A percentile compares a stretch with the other conserved stretches of the same genome.
Evolutionary conservation across 2,888 invertebrate species (phyloP).

Genomic region (Dermolepida albohirtum): DNA sequence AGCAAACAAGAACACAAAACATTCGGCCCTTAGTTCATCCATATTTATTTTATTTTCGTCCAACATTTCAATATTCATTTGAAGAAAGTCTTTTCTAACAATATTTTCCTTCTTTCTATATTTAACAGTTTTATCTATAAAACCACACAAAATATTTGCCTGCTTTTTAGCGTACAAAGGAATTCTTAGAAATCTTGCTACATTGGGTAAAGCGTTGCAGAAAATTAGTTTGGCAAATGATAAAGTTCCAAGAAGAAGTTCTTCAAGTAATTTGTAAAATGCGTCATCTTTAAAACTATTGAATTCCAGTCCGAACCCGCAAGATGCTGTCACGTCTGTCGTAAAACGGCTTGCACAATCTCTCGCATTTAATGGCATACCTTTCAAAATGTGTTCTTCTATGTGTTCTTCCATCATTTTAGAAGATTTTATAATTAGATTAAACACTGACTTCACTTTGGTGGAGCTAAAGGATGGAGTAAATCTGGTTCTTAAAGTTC

Average conservation of each 20-base stretch:
- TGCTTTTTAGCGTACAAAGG: too few relatives aligned
- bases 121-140: constrained; percentile 12
- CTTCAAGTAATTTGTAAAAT: too few relatives aligned
- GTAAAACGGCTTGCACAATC: constrained; percentile 9
- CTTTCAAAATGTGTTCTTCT: constrained; percentile 21
- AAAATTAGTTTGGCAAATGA: too few relatives aligned
- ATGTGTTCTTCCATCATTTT: too few relatives aligned
- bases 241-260: too few relatives aligned
- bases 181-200: too few relatives aligned
- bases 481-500: constrained; percentile 26
- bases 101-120: background rate
- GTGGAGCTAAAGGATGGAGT: constrained; percentile 33
- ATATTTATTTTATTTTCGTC: too few relatives aligned
- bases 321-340: constrained; percentile 28
- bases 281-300: constrained; percentile 45
- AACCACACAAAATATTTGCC: too few relatives aligned
- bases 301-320: constrained; percentile 26
- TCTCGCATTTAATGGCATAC: background rate
- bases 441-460: constrained; percentile 38
- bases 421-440: too few relatives aligned
- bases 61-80: too few relatives aligned
- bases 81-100: constrained; percentile 24
- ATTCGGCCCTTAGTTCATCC: constrained; percentile 56
- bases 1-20: constrained; percentile 56
- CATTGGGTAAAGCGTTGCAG: too few relatives aligned